phyloP scores from a whole-genome alignment of 2,113 vertebrate species.

The Chroicocephalus ridibundus region DNA sequence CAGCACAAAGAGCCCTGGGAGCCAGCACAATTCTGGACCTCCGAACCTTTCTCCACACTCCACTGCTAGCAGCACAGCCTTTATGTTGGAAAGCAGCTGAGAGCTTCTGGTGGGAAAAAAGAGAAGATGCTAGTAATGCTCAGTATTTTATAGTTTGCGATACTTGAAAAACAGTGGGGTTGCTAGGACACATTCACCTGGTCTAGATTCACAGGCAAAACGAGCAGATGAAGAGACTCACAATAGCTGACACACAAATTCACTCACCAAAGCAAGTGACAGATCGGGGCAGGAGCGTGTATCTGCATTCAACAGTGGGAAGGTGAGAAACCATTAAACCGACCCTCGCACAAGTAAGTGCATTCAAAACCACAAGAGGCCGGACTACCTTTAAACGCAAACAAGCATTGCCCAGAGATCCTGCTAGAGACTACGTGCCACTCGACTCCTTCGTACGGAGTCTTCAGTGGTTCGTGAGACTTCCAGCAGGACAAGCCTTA shows the following conservation, averaged over 20 bases:
- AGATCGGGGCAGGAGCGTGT: accelerated
- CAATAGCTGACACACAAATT: background rate
- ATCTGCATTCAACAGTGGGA: background rate
- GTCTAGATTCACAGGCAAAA: background rate
- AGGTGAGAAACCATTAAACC: background rate
- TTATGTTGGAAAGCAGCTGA: accelerated
- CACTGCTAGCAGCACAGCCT: background rate
- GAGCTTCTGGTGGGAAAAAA: background rate
- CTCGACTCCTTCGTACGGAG: background rate
- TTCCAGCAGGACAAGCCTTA: background rate
- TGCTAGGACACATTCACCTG: background rate
- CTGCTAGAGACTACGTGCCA: background rate
- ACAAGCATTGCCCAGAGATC: background rate
- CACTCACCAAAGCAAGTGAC: background rate
- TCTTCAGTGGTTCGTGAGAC: background rate
- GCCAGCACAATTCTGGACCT: background rate
- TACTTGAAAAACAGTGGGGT: background rate
- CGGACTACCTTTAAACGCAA: background rate
- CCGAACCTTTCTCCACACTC: background rate
- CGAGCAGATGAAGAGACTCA: background rate
- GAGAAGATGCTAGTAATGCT: accelerated
- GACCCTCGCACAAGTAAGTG: background rate
- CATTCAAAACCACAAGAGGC: background rate
- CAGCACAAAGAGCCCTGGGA: background rate
- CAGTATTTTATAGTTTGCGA: accelerated